Conservation (phyloP, 2,888 invertebrate species). For the Drosophila neotestacea region DNA sequence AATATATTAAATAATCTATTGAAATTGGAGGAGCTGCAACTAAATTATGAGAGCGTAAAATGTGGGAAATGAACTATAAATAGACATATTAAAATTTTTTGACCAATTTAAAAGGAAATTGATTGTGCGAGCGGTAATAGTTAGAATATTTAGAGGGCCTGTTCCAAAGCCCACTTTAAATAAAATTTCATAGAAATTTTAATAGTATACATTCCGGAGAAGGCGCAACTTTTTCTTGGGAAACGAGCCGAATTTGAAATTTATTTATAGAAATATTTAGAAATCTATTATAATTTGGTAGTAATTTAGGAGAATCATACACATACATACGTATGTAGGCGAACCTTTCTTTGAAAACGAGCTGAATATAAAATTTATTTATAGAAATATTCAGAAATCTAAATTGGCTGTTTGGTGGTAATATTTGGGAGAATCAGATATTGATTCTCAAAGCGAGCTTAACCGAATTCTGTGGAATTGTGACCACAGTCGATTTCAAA, state of each 20-base stretch:
- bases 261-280: not conserved
- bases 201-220: not conserved
- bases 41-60: slow-evolving; percentile 21
- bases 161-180: not conserved
- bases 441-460: no score
- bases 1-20: slow-evolving; percentile 9
- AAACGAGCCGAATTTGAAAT: not conserved
- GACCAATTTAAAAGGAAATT: not conserved
- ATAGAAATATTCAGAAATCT: no score
- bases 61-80: not conserved
- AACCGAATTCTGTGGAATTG: no score
- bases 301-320: no score
- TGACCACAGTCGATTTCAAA: no score
- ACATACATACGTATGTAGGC: no score
- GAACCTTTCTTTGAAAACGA: no score
- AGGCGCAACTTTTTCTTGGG: not conserved
- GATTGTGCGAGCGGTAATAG: no score
- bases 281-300: no score
- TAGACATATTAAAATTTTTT: not conserved
- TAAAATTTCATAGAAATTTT: not conserved
- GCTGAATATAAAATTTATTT: no score
- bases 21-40: not conserved
- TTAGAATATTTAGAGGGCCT: not conserved
- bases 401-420: no score
- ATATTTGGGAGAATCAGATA: no score